Percentiles rank a stretch among this genome's conserved stretches.
These are phyloP conservation scores for Astropecten irregularis DNA, from an alignment of 53 echinoderm and acorn worm species.

Conservation along the genomic window DNA sequence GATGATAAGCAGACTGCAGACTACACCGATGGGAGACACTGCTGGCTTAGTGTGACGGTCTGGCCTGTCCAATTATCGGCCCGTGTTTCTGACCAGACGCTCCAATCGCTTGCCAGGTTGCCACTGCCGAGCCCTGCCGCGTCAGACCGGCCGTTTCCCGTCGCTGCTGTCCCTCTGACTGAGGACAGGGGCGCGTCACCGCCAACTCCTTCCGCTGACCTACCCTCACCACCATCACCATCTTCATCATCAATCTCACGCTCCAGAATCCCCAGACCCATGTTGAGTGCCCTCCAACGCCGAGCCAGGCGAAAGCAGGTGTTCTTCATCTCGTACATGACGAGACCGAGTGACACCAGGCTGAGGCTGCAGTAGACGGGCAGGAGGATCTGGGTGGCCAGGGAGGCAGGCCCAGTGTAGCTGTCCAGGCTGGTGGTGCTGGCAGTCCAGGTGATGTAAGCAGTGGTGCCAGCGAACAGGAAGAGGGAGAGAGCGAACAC, in stretches of 20 bases:
- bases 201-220: too few relatives aligned
- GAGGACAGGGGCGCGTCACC: too few relatives aligned
- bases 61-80: too few relatives aligned
- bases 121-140: not conserved
- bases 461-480: slow-evolving; percentile 58
- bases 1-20: too few relatives aligned
- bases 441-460: slow-evolving; percentile 75
- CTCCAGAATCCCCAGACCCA: slow-evolving; percentile 35
- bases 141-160: not conserved
- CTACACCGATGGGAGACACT: too few relatives aligned
- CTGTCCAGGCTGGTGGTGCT: slow-evolving; percentile 21
- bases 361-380: slow-evolving; percentile 80
- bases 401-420: slow-evolving; percentile 44
- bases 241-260: not conserved
- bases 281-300: slow-evolving; percentile 75
- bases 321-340: slow-evolving; percentile 67
- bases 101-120: not conserved
- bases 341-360: slow-evolving; percentile 64
- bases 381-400: slow-evolving; percentile 77
- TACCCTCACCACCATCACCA: not conserved
- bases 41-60: too few relatives aligned
- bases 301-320: slow-evolving; percentile 70
- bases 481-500: slow-evolving; percentile 57
- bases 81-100: slow-evolving; percentile 39
- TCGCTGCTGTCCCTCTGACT: not conserved